Conservation (phyloP, 2,113 vertebrate genomes). For the Bubalus kerabau region DNA sequence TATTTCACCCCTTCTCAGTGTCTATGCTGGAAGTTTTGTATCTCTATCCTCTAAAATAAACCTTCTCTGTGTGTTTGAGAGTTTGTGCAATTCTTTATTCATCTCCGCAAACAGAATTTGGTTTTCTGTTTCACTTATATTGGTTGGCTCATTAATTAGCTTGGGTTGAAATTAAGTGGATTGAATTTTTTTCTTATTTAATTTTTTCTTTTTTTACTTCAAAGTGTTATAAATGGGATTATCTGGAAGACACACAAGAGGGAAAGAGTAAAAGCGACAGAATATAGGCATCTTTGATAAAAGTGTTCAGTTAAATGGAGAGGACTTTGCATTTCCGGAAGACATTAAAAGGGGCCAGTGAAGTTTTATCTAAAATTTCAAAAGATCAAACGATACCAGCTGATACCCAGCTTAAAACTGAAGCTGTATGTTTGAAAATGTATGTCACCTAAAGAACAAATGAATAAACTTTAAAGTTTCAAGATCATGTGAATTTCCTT, state of each 20-base stretch:
- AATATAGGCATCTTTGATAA: background rate
- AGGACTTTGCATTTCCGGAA: background rate
- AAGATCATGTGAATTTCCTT: background rate
- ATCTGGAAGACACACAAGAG: background rate
- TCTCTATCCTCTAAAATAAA: background rate
- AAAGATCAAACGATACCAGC: background rate
- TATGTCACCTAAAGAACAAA: background rate
- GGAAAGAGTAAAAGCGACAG: background rate
- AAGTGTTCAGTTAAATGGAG: background rate
- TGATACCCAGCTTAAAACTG: background rate
- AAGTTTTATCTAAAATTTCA: background rate
- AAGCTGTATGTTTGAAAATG: background rate
- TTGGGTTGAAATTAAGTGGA: background rate
- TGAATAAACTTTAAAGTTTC: background rate
- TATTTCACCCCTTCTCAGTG: background rate
- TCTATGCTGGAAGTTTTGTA: background rate
- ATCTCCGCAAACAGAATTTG: background rate
- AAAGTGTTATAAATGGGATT: background rate
- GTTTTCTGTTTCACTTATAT: background rate
- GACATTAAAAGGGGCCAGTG: background rate
- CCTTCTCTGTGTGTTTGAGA: background rate
- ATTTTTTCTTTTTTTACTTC: background rate
- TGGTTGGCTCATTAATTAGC: background rate
- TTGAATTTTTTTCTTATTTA: background rate
- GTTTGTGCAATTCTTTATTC: background rate